Conservation (phyloP, 2,113 vertebrate species). For the Nibea albiflora region DNA sequence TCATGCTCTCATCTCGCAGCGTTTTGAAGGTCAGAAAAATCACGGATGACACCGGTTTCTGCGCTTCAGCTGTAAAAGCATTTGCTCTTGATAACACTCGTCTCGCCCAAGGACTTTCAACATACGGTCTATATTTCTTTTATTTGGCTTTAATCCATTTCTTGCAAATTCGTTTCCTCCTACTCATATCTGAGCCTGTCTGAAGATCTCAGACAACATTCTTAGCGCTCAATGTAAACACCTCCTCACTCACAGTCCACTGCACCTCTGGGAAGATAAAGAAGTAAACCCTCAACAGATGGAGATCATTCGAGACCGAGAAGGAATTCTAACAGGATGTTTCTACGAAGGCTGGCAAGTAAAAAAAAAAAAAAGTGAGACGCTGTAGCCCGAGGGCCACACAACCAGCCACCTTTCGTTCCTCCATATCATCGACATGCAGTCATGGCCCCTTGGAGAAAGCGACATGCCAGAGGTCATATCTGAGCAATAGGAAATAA, state of each 20-base stretch:
- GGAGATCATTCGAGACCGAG: conserved; percentile 34
- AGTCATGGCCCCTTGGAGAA: conserved; percentile 46
- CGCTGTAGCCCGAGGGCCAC: conserved; percentile 31
- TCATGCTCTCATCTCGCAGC: conserved; percentile 12
- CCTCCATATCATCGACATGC: conserved; percentile 17
- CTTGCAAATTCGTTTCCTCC: conserved; percentile 34
- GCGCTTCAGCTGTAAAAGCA: conserved; percentile 13
- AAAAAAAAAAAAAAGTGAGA: conserved; percentile 8
- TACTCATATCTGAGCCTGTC: conserved; percentile 26
- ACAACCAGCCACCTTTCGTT: conserved; percentile 23
- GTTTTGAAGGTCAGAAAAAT: neutral
- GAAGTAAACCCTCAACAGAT: conserved; percentile 65
- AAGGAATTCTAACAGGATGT: conserved; percentile 53
- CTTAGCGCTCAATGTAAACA: conserved; percentile 45
- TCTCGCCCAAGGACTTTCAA: neutral
- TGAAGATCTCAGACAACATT: conserved; percentile 33
- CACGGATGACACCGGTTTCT: conserved; percentile 10
- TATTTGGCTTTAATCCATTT: conserved; percentile 32
- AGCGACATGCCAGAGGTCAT: conserved; percentile 61
- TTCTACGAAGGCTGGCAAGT: conserved; percentile 40
- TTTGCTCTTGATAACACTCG: neutral
- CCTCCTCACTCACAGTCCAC: conserved; percentile 45
- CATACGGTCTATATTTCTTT: conserved; percentile 11
- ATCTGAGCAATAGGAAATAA: conserved; percentile 69
- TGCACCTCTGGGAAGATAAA: conserved; percentile 37